Base-by-base conservation (phyloP, 2,888 invertebrate species). In the Agriotes lineatus region DNA sequence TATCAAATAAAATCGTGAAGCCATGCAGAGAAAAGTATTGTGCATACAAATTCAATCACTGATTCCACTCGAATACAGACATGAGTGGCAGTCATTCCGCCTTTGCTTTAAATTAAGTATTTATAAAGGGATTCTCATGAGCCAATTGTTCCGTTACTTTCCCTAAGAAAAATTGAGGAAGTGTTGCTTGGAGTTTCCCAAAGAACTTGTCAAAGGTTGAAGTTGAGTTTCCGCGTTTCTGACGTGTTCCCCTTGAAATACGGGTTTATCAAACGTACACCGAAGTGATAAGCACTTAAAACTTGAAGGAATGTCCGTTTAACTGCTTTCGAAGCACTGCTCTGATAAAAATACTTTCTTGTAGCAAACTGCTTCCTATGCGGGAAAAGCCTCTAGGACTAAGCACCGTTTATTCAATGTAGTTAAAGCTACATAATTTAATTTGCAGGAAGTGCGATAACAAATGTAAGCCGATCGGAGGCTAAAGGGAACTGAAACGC, bases 381-480 rank as follows among this genome's bases (percentile, higher is more conserved):
- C 22, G 19, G 18, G 48, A 10, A 48, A 48, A 48, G n/a, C 5
- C 12, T 12, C 5, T 39, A 48, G 22, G 20, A 48, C 20, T 20
- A 48, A 48, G 22, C 10, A 19, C 48, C 48, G 48, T 48, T 48
- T 48, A 48, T 22, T 12, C 48, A 48, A 22, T 12, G 22, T 12
- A 25, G 48, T 48, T 48, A 48, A 25, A 48, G 48, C 48, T 25
- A 48, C 48, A 48, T 48, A 48, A 48, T 48, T 48, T 48, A 48
- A 48, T 48, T 48, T 48, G 48, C 48, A 48, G 48, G 48, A 48
- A 48, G 48, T 48, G 20, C 48, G 48, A 48, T 48, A 48, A 48
- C 48, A 48, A 48, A 48, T 48, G 48, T 48, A 48, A 48, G 48
- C 48, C 48, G 48, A 48, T 48, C 48, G 25, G 48, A 48, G 22